Evolutionary conservation across 2,888 invertebrate genomes (phyloP).

Genomic region (Zhuqinia jingwanae): DNA sequence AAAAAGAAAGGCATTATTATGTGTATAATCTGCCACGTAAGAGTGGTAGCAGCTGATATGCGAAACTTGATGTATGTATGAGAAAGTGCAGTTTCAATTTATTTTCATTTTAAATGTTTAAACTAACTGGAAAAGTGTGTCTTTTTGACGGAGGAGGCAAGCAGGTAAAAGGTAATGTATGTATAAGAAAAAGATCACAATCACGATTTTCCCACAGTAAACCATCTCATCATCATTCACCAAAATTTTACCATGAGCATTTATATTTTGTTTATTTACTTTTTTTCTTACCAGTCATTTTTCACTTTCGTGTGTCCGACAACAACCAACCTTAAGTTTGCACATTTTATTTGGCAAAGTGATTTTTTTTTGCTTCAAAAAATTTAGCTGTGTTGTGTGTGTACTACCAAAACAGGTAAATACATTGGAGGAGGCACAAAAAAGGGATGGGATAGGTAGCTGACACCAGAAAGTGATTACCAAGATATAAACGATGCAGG

Average conservation of each 20-base stretch:
- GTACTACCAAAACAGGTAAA: slow-evolving; percentile 13
- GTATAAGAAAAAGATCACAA: slow-evolving; percentile 12
- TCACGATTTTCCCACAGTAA: slow-evolving; percentile 67
- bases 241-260: background rate
- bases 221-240: slow-evolving; percentile 27
- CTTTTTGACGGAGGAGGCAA: background rate
- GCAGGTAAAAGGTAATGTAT: background rate
- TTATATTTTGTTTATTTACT: slow-evolving; percentile 13
- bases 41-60: background rate
- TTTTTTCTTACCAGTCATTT: slow-evolving; percentile 36
- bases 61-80: background rate
- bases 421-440: slow-evolving; percentile 7
- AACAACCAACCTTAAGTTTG: background rate
- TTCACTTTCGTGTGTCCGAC: slow-evolving; percentile 57
- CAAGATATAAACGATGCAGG: slow-evolving; percentile 46
- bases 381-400: background rate
- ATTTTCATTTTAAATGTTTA: background rate
- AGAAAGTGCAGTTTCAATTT: background rate
- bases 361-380: background rate
- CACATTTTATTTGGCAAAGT: slow-evolving; percentile 1
- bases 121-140: slow-evolving; percentile 64
- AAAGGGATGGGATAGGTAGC: slow-evolving; percentile 31
- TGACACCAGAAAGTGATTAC: slow-evolving; percentile 41
- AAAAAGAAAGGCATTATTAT: background rate
- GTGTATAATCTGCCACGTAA: slow-evolving; percentile 2